These are phyloP conservation scores for Tetragonula clypearis DNA, from an alignment of 1,140 invertebrate species.

Conservation along the genomic window DNA sequence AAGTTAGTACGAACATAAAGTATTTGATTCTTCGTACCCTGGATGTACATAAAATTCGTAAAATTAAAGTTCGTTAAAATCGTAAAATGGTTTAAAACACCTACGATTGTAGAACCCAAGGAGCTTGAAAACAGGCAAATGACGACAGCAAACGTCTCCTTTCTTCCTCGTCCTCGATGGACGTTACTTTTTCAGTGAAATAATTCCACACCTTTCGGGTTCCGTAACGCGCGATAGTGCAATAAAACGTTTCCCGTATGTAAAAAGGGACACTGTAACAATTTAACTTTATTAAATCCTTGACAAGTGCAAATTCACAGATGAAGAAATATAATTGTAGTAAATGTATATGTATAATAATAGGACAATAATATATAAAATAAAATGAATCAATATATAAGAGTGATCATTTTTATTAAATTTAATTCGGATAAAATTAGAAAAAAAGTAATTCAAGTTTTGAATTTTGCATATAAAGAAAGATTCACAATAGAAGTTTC, in stretches of 20 bases:
- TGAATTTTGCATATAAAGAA: background rate
- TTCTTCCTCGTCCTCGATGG: conserved; percentile 66
- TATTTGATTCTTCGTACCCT: too few species aligned
- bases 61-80: too few species aligned
- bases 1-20: too few species aligned
- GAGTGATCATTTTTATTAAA: too few species aligned
- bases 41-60: too few species aligned
- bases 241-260: conserved; percentile 74
- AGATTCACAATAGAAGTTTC: too few species aligned
- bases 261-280: conserved; percentile 71
- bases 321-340: background rate
- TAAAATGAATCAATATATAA: too few species aligned
- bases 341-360: background rate
- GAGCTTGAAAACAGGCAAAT: conserved; percentile 73
- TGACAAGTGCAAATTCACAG: too few species aligned
- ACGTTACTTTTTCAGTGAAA: conserved; percentile 65
- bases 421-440: too few species aligned
- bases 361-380: too few species aligned
- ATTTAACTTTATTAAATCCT: conserved; percentile 1
- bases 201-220: conserved; percentile 74
- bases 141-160: conserved; percentile 71
- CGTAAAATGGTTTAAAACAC: conserved; percentile 5
- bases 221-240: conserved; percentile 73
- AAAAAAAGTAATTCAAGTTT: background rate
- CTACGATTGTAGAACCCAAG: conserved; percentile 74